phyloP scores from a whole-genome alignment of 2,113 vertebrate genomes.

The Oostethus manadensis region DNA sequence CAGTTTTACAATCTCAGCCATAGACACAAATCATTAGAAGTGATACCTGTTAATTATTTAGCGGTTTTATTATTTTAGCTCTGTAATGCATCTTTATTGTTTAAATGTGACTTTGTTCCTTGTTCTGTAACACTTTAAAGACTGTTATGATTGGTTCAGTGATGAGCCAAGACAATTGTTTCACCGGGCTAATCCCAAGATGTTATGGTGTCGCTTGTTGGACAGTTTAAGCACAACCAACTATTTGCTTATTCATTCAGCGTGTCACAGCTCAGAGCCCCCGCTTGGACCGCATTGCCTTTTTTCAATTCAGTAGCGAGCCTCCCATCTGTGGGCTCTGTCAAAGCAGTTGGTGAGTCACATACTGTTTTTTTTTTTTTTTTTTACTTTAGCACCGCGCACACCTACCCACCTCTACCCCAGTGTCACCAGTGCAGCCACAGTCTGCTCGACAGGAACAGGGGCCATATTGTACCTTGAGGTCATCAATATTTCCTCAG shows the following conservation, averaged over 20 bases:
- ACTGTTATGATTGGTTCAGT: neutral
- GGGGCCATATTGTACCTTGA: constrained; percentile 39
- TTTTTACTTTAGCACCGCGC: constrained; percentile 24
- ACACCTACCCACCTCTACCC: constrained; percentile 17
- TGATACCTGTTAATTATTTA: too few species aligned
- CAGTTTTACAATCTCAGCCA: constrained; percentile 9
- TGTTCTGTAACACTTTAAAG: neutral
- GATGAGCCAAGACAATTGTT: neutral
- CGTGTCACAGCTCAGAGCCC: constrained; percentile 11
- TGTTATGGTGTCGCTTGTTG: neutral
- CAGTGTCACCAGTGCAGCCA: constrained; percentile 47
- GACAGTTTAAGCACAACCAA: constrained; percentile 4
- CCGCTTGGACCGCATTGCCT: constrained; percentile 35
- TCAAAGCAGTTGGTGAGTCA: constrained; percentile 33
- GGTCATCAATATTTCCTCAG: constrained; percentile 47
- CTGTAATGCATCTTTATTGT: neutral
- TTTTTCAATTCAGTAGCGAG: constrained; percentile 23
- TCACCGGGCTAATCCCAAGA: neutral
- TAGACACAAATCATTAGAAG: neutral
- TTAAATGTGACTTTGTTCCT: neutral
- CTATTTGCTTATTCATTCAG: constrained; percentile 24
- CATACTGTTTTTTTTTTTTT: constrained; percentile 24
- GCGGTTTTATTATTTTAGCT: too few species aligned
- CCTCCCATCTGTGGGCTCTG: constrained; percentile 25
- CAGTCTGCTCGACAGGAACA: constrained; percentile 29